Conservation (phyloP, 2,113 vertebrate genomes). For the Micronisus gabar region DNA sequence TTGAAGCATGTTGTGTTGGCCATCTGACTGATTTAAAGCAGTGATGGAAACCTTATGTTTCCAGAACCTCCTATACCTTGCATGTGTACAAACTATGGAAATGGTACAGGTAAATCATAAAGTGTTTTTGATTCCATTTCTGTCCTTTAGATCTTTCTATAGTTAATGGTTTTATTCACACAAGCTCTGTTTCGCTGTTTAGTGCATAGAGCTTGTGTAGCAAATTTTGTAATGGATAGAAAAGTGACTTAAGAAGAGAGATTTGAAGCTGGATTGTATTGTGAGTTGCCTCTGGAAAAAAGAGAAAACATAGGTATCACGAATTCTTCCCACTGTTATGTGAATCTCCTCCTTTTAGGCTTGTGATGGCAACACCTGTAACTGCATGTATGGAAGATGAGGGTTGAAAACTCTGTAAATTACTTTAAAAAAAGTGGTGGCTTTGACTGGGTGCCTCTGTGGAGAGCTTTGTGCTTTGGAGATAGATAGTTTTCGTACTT, state of each 20-base stretch:
- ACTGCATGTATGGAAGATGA: background rate
- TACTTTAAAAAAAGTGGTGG: background rate
- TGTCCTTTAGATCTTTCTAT: background rate
- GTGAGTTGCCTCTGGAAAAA: background rate
- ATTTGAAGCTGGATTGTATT: background rate
- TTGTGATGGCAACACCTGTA: background rate
- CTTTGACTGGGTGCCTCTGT: background rate
- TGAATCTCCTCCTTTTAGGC: background rate
- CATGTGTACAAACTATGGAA: background rate
- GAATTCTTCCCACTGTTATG: fast-evolving
- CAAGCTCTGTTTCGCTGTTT: background rate
- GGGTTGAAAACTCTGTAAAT: background rate
- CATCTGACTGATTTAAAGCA: background rate
- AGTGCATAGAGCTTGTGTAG: background rate
- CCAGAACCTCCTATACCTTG: background rate
- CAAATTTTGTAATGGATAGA: background rate
- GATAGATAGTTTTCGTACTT: background rate
- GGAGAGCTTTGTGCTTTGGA: background rate
- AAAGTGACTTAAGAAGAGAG: background rate
- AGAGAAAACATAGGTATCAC: background rate
- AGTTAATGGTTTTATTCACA: background rate
- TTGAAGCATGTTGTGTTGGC: background rate
- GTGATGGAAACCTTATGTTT: background rate
- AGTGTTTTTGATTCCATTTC: background rate
- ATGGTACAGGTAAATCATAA: background rate